phyloP scores from a whole-genome alignment of 2,888 invertebrate genomes.

The Stenoptilia bipunctidactyla region DNA sequence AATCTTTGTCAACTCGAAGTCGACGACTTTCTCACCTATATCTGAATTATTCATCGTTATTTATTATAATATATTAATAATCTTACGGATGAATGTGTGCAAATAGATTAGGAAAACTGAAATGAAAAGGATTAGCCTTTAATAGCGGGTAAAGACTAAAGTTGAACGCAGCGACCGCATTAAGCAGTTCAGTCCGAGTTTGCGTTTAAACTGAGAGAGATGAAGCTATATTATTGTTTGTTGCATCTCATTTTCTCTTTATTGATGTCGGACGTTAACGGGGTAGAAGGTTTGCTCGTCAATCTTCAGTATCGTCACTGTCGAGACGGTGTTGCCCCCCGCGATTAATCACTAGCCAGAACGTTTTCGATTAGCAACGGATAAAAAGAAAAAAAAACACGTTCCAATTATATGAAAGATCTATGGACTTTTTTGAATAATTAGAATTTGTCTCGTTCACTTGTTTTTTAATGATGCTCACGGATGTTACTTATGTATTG shows the following conservation, averaged over 20 bases:
- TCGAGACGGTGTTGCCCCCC: constrained; percentile 43
- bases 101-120: neutral
- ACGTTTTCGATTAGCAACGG: constrained; percentile 62
- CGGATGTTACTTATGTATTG: too few relatives aligned
- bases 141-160: constrained; percentile 30
- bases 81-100: too few relatives aligned
- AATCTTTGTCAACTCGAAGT: neutral
- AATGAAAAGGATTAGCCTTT: constrained; percentile 19
- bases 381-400: constrained; percentile 34
- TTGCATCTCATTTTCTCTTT: neutral
- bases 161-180: constrained; percentile 13
- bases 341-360: constrained; percentile 54
- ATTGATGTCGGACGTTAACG: neutral
- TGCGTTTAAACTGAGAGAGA: neutral
- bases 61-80: too few relatives aligned
- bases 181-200: neutral
- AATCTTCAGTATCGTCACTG: constrained; percentile 58
- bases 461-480: too few relatives aligned
- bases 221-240: neutral
- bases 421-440: too few relatives aligned
- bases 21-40: constrained; percentile 2
- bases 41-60: too few relatives aligned
- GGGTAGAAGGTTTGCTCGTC: constrained; percentile 28
- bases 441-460: too few relatives aligned
- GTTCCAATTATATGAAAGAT: constrained; percentile 34